phyloP scores from a whole-genome alignment of 2,113 vertebrate species.

The Ophiodon elongatus region DNA sequence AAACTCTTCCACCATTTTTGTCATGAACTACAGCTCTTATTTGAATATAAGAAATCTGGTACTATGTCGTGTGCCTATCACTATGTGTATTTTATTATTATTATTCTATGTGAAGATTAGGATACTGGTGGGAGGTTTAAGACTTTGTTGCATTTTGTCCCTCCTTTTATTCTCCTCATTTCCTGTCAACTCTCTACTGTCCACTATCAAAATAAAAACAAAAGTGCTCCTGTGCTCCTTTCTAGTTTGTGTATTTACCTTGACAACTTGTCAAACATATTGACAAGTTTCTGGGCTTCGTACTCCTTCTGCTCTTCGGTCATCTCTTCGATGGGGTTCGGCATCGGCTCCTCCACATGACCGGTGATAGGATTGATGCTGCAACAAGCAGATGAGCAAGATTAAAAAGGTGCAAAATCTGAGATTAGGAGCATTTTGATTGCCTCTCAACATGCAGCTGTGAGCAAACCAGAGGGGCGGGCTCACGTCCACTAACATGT shows the following conservation, averaged over 20 bases:
- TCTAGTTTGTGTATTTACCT: conserved; percentile 83
- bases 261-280: conserved; percentile 97
- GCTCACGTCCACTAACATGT: background rate
- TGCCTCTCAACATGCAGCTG: background rate
- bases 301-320: conserved; percentile 99
- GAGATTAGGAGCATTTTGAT: background rate
- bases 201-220: background rate
- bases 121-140: background rate
- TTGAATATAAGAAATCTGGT: background rate
- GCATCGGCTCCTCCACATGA: conserved; percentile 95
- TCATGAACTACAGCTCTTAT: background rate
- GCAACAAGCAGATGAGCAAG: conserved; percentile 21
- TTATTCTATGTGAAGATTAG: background rate
- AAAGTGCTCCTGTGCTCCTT: no score
- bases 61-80: background rate
- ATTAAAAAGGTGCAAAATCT: background rate
- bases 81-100: background rate
- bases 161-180: background rate
- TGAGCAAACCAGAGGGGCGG: background rate
- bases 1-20: background rate
- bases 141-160: background rate
- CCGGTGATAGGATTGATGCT: conserved; percentile 99
- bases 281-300: conserved; percentile 96
- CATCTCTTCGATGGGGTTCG: conserved; percentile 97
- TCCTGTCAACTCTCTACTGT: background rate